Percentiles rank a stretch among this genome's conserved stretches.
Conservation (phyloP, 2,113 vertebrate species). For the Salvelinus fontinalis region DNA sequence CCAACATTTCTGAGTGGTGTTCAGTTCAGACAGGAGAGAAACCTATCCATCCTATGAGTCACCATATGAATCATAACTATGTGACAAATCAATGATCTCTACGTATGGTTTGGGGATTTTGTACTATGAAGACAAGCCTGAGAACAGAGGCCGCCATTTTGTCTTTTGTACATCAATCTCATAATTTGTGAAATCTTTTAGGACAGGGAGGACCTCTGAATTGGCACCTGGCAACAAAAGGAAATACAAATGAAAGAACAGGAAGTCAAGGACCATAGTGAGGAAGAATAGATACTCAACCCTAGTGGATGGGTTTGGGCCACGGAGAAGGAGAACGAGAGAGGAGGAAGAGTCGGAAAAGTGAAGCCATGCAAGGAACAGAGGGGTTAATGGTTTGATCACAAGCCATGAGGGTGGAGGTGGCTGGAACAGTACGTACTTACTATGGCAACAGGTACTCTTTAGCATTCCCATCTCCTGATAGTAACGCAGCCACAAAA, state of each 20-base stretch:
- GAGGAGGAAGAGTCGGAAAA: constrained; percentile 54
- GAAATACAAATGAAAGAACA: background rate
- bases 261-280: background rate
- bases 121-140: too few species aligned
- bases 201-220: constrained; percentile 53
- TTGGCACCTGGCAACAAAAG: constrained; percentile 56
- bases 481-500: constrained; percentile 95
- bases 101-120: background rate
- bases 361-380: constrained; percentile 76
- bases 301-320: constrained; percentile 5
- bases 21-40: background rate
- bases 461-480: constrained; percentile 99
- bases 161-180: background rate
- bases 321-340: constrained; percentile 14
- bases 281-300: background rate
- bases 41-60: background rate
- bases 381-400: constrained; percentile 53
- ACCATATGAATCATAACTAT: background rate
- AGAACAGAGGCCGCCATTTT: too few species aligned
- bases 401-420: constrained; percentile 71
- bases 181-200: background rate
- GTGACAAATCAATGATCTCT: background rate
- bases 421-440: constrained; percentile 90
- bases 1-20: background rate
- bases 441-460: constrained; percentile 99